Evolutionary conservation across 53 echinoderm and acorn worm genomes (phyloP), one percentile per base, ranked within the genome.

Genomic region (Henricia sp.): DNA sequence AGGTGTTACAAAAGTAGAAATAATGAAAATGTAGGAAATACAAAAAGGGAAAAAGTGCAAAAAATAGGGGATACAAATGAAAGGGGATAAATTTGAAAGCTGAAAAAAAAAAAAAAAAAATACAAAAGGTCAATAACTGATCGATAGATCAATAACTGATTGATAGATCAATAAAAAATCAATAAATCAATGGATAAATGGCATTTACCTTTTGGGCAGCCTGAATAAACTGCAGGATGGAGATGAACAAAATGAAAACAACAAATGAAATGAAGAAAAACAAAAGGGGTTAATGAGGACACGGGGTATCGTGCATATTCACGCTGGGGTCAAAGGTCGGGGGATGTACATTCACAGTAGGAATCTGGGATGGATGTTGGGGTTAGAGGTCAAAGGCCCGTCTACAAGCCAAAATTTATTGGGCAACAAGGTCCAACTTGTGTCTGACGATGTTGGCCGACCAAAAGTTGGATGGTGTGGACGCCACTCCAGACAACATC

Each of bases 141-240:
- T 50, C 5, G 13, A 44, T 5, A 23, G 35, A 16, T 32, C 35
- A 4, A 29, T 23, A 13, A 51, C 4, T 23, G 19, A 32, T 32
- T 1, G 68, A 36, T 38, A 28, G 3, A 68, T 36, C 21, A 28
- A 68, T 68, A 23, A 29, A 68, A n/a, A n/a, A n/a, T n/a, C n/a
- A 28, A 36, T 25, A 34, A 30, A 6, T 24, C 19, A 11, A 36
- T 34, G 36, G 35, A 68, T 21, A 11, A 32, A 35, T 12, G 19
- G 10, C 66, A 62, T 82, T 92, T 92, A 92, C 93, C 93, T 92
- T 89, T 54, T 92, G 93, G 24, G 93, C 93, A 50, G 93, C 93
- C 69, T 85, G 86, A 67, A 92, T 86, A 84, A 92, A 92, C 93
- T 92, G 88, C 63, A 70, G n/a, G 30, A 56, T 73, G 44, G 64